Percentiles rank a stretch among this genome's conserved stretches.
Conservation (phyloP, 2,797 vertebrate species). For the Cryptoprocta ferox region DNA sequence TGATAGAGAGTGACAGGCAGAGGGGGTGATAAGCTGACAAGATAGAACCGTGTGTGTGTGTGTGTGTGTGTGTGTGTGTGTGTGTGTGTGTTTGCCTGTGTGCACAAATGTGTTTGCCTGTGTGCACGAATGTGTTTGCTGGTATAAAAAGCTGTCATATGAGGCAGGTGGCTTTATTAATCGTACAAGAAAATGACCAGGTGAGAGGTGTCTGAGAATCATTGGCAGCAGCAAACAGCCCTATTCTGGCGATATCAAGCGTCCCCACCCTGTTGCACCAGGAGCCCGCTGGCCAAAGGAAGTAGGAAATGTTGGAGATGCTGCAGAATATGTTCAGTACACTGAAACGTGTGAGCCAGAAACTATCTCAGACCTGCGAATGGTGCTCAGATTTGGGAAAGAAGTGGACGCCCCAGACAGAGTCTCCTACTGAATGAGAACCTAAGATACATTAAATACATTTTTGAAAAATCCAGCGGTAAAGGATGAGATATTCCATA, state of each 20-base stretch:
- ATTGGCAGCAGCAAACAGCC: not conserved
- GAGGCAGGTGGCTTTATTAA: not conserved
- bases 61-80: not conserved
- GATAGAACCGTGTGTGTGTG: not conserved
- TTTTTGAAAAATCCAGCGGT: not conserved
- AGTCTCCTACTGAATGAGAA: not conserved
- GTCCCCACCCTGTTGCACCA: not conserved
- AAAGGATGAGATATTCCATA: not conserved
- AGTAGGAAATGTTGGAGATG: not conserved
- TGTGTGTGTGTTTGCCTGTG: not conserved
- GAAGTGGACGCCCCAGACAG: not conserved
- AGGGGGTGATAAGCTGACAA: constrained; percentile 44
- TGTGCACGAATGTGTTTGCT: not conserved
- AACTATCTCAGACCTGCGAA: not conserved
- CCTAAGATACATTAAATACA: not conserved
- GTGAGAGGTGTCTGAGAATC: not conserved
- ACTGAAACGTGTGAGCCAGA: not conserved
- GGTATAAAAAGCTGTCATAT: not conserved
- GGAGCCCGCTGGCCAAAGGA: not conserved
- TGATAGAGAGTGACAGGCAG: constrained; percentile 56
- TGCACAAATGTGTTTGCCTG: not conserved
- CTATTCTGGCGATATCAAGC: not conserved
- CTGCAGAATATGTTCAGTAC: not conserved
- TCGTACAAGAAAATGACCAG: not conserved
- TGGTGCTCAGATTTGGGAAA: not conserved